Percentiles rank a stretch among this genome's conserved stretches.
Conservation (phyloP, 2,797 vertebrate genomes). For the Cuculus canorus region DNA sequence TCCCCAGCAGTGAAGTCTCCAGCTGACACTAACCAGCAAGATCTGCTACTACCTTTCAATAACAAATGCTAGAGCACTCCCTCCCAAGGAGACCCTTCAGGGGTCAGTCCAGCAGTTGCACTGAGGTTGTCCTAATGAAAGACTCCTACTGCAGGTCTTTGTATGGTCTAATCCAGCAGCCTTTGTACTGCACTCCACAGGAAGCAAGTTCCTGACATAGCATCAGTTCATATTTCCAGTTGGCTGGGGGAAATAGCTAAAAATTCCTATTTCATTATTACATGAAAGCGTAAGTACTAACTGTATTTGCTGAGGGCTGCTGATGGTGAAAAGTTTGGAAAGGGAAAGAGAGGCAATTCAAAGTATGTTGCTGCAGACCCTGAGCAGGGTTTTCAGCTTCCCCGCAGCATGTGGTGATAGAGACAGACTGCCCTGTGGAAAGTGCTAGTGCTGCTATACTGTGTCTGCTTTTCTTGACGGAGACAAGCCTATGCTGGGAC, state of each 20-base stretch:
- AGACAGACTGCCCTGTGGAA: not conserved
- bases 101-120: not conserved
- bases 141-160: not conserved
- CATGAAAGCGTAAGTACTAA: not conserved
- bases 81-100: not conserved
- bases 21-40: not conserved
- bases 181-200: not conserved
- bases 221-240: not conserved
- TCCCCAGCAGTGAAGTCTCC: not conserved
- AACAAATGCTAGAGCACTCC: not conserved
- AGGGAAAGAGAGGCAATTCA: not conserved
- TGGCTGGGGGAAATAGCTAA: constrained; percentile 1
- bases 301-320: not conserved
- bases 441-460: not conserved
- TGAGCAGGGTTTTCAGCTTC: not conserved
- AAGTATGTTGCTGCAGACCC: not conserved
- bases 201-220: not conserved
- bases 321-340: not conserved
- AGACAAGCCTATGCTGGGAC: fast-evolving
- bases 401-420: not conserved
- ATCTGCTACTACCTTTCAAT: not conserved
- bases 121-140: not conserved
- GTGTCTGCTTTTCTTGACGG: not conserved
- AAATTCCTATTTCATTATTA: constrained; percentile 9
- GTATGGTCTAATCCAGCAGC: not conserved